Evolutionary conservation across 2,888 invertebrate species (phyloP).

Genomic region (Diarsia brunnea): DNA sequence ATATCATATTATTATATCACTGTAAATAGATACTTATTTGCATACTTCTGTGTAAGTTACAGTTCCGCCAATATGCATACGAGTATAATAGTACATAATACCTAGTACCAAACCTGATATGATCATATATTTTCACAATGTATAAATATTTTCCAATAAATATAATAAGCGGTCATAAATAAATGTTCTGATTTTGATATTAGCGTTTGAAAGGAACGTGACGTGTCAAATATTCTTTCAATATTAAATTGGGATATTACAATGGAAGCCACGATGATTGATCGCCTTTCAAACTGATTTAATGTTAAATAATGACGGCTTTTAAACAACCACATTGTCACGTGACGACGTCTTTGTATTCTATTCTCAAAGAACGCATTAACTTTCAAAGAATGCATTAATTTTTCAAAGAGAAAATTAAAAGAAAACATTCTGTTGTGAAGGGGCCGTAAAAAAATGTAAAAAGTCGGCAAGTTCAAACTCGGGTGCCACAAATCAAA

Average conservation of each 20-base stretch:
- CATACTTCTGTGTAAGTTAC: neutral
- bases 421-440: slow-evolving; percentile 14
- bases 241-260: slow-evolving; percentile 21
- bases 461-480: slow-evolving; percentile 47
- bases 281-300: slow-evolving; percentile 36
- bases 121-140: neutral
- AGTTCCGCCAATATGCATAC: neutral
- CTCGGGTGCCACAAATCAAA: slow-evolving; percentile 51
- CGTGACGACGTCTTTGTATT: slow-evolving; percentile 20
- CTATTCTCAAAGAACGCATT: slow-evolving; percentile 26
- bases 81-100: no score
- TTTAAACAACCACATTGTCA: slow-evolving; percentile 9
- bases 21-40: neutral
- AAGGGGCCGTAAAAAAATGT: slow-evolving; percentile 47
- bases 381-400: slow-evolving; percentile 37
- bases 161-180: neutral
- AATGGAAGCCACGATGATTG: slow-evolving; percentile 37
- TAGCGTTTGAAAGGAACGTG: slow-evolving; percentile 18
- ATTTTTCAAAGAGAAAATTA: slow-evolving; percentile 38
- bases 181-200: slow-evolving; percentile 27
- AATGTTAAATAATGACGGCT: slow-evolving; percentile 20
- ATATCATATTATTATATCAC: neutral
- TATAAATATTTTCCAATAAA: neutral
- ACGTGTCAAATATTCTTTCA: slow-evolving; percentile 8
- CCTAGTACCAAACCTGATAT: neutral